Evolutionary conservation across 2,797 vertebrate species (phyloP), one percentile per base, ranked within the genome.

Genomic region (Scarus forsteni): DNA sequence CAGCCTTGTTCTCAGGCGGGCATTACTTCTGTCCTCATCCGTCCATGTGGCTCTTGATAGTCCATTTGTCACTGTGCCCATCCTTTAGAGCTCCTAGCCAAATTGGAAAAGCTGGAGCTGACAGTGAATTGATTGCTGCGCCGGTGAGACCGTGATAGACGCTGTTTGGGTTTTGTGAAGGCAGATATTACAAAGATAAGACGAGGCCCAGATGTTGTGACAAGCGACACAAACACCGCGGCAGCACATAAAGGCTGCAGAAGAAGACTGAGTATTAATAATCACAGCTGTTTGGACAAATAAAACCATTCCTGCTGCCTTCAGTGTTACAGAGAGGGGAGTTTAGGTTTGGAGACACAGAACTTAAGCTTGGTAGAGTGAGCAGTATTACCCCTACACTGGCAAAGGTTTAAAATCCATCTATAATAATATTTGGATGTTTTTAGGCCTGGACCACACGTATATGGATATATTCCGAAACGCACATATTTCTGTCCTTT

Each of bases 161-260:
- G 0, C 19, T 27, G 40, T 64, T 75, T 67, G 59, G 19, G 38
- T 53, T 70, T 62, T 65, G 42, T 67, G 54, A 50, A 60, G 54
- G 16, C 66, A 73, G 53, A 53, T 59, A 52, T 60, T 73, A 61
- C 50, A 70, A 67, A 70, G 45, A 73, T 64, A 70, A 60, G 58
- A 63, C 15, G 10, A 68, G 42, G 10, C 2, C 36, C 10, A 40
- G 27, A 54, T 57, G 45, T 19, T 60, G 36, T 71, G 51, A 61
- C 53, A 63, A 55, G 61, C 11, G 45, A 48, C 27, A 51, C 53
- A 52, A 53, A 60, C 42, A 61, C 38, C 50, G 57, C 55, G 9
- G 19, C 40, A 56, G 18, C 19, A 56, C 49, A 49, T 5, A 61
- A 54, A 66, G 11, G 51, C 36, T 61, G 63, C 39, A 54, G 40